These are phyloP conservation scores for Acipenser transmontanus DNA, from an alignment of 2,797 vertebrate species.

Conservation along the genomic window DNA sequence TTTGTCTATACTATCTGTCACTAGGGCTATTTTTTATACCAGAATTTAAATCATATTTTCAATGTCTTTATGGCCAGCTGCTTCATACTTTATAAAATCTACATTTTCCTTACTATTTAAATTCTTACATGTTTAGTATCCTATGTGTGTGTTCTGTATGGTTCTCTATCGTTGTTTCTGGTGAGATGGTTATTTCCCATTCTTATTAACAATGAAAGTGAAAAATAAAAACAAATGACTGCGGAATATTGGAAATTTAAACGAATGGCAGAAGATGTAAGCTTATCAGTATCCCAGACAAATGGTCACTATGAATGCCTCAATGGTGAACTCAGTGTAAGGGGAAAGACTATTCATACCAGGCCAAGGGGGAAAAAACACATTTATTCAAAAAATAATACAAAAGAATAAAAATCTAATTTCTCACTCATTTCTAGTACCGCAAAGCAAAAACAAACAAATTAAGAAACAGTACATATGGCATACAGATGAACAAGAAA, in stretches of 20 bases:
- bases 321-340: neutral
- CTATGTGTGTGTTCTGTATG: too few relatives aligned
- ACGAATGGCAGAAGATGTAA: neutral
- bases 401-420: neutral
- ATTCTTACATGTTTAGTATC: too few relatives aligned
- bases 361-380: neutral
- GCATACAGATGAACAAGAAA: neutral
- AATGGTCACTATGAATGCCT: neutral
- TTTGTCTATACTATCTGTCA: too few relatives aligned
- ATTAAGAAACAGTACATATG: neutral
- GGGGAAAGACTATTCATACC: neutral
- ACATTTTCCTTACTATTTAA: too few relatives aligned
- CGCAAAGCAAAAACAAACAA: neutral
- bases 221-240: neutral
- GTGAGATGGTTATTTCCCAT: too few relatives aligned
- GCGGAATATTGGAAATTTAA: neutral
- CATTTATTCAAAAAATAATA: neutral
- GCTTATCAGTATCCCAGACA: neutral
- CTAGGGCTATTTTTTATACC: too few relatives aligned
- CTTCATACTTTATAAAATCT: too few relatives aligned
- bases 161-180: too few relatives aligned
- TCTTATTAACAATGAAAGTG: neutral
- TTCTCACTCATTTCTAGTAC: neutral
- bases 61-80: too few relatives aligned
- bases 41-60: too few relatives aligned